Evolutionary conservation across 2,797 vertebrate genomes (phyloP).

Genomic region (Hafferia zeledoni): DNA sequence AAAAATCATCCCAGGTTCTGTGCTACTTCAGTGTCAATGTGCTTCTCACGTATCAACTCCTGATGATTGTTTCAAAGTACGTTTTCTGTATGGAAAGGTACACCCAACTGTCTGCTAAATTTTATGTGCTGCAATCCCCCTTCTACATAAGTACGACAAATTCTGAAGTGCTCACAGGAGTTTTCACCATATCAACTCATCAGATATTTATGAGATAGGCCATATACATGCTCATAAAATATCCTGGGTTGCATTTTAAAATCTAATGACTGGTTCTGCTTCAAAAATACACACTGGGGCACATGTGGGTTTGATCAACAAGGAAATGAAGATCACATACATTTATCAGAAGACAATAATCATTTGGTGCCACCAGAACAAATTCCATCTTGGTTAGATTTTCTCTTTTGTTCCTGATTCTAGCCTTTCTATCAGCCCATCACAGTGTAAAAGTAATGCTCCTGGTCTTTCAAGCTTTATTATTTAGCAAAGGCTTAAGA

Average conservation of each 20-base stretch:
- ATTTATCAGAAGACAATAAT: background rate
- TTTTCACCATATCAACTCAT: background rate
- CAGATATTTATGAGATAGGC: background rate
- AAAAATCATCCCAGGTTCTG: background rate
- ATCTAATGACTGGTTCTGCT: background rate
- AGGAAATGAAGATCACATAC: background rate
- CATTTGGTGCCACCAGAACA: background rate
- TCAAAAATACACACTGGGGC: background rate
- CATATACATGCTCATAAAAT: background rate
- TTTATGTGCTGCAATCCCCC: background rate
- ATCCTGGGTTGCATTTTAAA: background rate
- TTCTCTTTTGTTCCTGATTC: background rate
- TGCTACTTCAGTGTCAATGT: background rate
- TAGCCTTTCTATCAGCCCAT: background rate
- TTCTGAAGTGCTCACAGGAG: background rate
- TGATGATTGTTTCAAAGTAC: background rate
- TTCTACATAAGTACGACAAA: background rate
- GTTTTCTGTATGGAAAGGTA: background rate
- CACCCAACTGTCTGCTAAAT: background rate
- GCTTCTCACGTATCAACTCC: background rate
- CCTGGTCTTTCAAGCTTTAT: background rate
- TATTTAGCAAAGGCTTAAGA: constrained; percentile 11
- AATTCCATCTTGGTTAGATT: background rate
- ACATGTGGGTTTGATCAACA: background rate
- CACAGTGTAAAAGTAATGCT: background rate